phyloP scores from a whole-genome alignment of 2,797 vertebrate genomes.

The Sebastolobus alascanus region DNA sequence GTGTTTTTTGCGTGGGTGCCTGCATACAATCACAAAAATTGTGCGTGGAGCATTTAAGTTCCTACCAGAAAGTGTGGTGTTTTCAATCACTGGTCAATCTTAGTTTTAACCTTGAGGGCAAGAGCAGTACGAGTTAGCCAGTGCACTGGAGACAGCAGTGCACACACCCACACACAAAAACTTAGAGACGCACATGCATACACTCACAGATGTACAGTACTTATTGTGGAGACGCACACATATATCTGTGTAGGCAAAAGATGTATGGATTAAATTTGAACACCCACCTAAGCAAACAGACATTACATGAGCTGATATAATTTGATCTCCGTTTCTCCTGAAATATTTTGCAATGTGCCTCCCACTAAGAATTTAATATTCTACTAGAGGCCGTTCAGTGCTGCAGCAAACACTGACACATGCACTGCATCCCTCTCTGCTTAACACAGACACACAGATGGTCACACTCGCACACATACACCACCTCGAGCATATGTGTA shows the following conservation, averaged over 20 bases:
- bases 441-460: slow-evolving; percentile 9
- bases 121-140: slow-evolving; percentile 7
- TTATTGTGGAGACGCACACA: slow-evolving; percentile 3
- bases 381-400: slow-evolving; percentile 20
- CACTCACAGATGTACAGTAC: background rate
- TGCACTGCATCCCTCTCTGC: background rate
- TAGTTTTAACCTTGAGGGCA: slow-evolving; percentile 47
- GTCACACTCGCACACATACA: slow-evolving; percentile 3
- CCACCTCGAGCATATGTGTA: slow-evolving; percentile 31
- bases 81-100: slow-evolving; percentile 28
- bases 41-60: background rate
- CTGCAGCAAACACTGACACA: slow-evolving; percentile 38
- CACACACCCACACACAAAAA: slow-evolving; percentile 19
- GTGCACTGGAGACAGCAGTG: slow-evolving; percentile 5
- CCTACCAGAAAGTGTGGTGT: background rate
- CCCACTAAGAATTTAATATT: slow-evolving; percentile 42
- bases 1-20: background rate
- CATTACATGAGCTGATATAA: slow-evolving; percentile 26
- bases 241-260: slow-evolving; percentile 27
- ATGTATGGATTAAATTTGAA: slow-evolving; percentile 44
- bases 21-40: background rate
- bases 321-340: slow-evolving; percentile 35
- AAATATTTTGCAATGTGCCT: slow-evolving; percentile 43
- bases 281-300: slow-evolving; percentile 38
- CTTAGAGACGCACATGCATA: background rate